Conservation (phyloP, 2,888 invertebrate genomes). For the Xylota sylvarum region DNA sequence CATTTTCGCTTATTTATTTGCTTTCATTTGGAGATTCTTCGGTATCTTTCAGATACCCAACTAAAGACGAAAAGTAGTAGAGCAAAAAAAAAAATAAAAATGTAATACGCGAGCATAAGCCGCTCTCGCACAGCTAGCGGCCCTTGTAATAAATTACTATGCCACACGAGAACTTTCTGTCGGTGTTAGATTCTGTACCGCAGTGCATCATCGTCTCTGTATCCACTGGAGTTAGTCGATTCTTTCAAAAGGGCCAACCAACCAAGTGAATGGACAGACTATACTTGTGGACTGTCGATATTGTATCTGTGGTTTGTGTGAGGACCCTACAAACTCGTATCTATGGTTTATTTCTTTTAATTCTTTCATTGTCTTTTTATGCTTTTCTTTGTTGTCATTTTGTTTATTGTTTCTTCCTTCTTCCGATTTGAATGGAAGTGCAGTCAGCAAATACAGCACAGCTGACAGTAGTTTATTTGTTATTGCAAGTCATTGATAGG, state of each 20-base stretch:
- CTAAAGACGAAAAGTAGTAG: constrained; percentile 9
- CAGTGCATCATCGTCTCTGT: constrained; percentile 37
- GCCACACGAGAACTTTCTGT: constrained; percentile 54
- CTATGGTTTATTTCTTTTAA: constrained; percentile 17
- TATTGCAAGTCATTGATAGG: constrained; percentile 26
- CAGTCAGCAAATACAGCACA: constrained; percentile 3
- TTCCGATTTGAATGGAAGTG: constrained; percentile 43
- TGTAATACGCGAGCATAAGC: constrained; percentile 2
- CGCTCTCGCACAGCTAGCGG: constrained; percentile 10
- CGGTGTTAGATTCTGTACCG: constrained; percentile 51
- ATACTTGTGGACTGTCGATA: background rate
- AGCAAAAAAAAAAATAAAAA: constrained; percentile 53
- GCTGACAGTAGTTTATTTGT: constrained; percentile 10
- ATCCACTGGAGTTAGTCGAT: constrained; percentile 47
- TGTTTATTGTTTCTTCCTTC: constrained; percentile 59
- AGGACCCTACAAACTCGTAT: background rate
- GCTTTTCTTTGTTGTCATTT: constrained; percentile 30
- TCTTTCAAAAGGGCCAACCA: constrained; percentile 43
- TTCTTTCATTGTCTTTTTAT: constrained; percentile 7
- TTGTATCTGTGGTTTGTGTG: background rate
- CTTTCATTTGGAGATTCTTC: constrained; percentile 64
- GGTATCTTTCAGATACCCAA: constrained; percentile 45
- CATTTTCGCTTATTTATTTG: constrained; percentile 60
- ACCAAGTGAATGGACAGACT: constrained; percentile 1
- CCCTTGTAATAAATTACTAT: constrained; percentile 44